A percentile compares a stretch with the other conserved stretches of the same genome.
Evolutionary conservation across 2,888 invertebrate species (phyloP).

Genomic region (Buathra laborator): DNA sequence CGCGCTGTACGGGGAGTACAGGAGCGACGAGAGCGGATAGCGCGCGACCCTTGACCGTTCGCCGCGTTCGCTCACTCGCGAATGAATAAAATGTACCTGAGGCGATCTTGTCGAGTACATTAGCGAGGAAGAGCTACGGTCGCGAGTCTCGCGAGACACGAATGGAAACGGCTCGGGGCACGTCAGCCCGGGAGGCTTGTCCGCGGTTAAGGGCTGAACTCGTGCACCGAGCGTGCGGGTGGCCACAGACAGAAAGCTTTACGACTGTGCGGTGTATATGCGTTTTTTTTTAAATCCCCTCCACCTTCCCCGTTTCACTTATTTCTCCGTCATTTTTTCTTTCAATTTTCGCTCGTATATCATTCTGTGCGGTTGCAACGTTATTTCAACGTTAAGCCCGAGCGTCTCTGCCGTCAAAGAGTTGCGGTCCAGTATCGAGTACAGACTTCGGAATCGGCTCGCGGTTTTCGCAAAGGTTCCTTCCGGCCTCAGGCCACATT

Average conservation of each 20-base stretch:
- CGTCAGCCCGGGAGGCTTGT: constrained; percentile 78
- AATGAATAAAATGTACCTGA: constrained; percentile 62
- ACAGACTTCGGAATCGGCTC: constrained; percentile 22
- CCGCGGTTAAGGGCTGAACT: constrained; percentile 81
- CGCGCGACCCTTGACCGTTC: constrained; percentile 37
- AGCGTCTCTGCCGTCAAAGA: constrained; percentile 71
- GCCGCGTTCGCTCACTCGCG: constrained; percentile 12
- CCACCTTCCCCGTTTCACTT: constrained; percentile 32
- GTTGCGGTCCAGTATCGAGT: constrained; percentile 56
- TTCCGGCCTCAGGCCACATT: constrained; percentile 2
- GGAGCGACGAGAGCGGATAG: constrained; percentile 16
- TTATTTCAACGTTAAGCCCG: constrained; percentile 80
- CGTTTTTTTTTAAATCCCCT: constrained; percentile 7
- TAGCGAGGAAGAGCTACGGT: constrained; percentile 54
- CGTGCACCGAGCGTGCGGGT: constrained; percentile 68
- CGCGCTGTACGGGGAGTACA: constrained; percentile 3
- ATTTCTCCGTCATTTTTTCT: constrained; percentile 36
- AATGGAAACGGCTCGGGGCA: constrained; percentile 67
- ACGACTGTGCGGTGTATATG: constrained; percentile 77
- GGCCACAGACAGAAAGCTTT: constrained; percentile 83
- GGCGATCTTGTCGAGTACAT: constrained; percentile 65
- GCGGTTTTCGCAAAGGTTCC: constrained; percentile 26
- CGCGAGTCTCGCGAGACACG: constrained; percentile 61
- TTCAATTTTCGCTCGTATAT: constrained; percentile 79
- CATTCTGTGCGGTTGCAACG: constrained; percentile 80